phyloP scores from a whole-genome alignment of 2,113 vertebrate species.

The Sander lucioperca region DNA sequence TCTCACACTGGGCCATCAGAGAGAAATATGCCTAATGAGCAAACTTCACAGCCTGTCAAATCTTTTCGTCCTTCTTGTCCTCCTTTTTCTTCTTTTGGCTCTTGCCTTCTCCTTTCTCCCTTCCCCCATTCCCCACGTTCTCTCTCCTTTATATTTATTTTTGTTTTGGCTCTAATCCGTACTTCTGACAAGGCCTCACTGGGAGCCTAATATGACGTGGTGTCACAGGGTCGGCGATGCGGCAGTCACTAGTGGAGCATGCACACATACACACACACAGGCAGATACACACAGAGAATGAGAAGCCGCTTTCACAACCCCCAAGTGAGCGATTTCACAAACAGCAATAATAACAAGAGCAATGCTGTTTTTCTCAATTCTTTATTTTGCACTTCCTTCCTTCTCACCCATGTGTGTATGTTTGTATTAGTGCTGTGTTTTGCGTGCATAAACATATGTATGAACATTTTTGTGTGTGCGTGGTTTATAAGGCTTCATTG shows the following conservation, averaged over 20 bases:
- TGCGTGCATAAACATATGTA: slow-evolving; percentile 7
- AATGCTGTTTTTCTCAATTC: slow-evolving; percentile 62
- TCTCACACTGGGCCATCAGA: slow-evolving; percentile 25
- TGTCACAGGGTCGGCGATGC: slow-evolving; percentile 53
- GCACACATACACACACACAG: not conserved
- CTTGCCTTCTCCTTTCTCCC: not conserved
- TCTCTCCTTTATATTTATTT: slow-evolving; percentile 13
- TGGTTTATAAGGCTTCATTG: slow-evolving; percentile 24
- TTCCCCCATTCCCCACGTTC: not conserved
- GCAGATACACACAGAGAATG: slow-evolving; percentile 23
- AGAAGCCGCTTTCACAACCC: slow-evolving; percentile 68
- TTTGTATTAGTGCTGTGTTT: slow-evolving; percentile 9
- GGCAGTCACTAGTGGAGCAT: slow-evolving; percentile 39
- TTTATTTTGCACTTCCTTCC: slow-evolving; percentile 57
- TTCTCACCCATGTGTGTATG: not conserved
- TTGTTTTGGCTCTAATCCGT: slow-evolving; percentile 48
- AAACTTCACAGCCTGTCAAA: slow-evolving; percentile 55
- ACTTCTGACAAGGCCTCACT: slow-evolving; percentile 51
- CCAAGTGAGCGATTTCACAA: slow-evolving; percentile 73
- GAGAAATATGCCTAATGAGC: slow-evolving; percentile 59
- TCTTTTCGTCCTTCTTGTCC: slow-evolving; percentile 8
- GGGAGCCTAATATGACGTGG: slow-evolving; percentile 41
- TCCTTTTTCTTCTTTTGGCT: slow-evolving; percentile 11
- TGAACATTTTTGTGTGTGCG: slow-evolving; percentile 10
- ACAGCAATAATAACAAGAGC: slow-evolving; percentile 66